Percentiles rank a stretch among this genome's conserved stretches.
phyloP scores from a whole-genome alignment of 2,888 invertebrate species.

The Cosmia pyralina region DNA sequence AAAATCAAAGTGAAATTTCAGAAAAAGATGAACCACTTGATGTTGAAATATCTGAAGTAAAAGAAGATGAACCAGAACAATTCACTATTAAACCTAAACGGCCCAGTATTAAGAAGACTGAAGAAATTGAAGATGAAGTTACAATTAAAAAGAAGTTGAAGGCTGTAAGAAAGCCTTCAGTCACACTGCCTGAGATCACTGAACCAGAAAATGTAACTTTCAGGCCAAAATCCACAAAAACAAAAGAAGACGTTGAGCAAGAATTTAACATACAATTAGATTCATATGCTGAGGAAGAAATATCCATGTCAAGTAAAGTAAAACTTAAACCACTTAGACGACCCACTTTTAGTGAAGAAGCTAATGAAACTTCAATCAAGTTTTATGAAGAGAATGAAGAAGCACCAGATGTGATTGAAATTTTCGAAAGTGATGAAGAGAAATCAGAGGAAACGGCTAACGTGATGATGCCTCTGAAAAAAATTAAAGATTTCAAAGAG shows the following conservation, averaged over 20 bases:
- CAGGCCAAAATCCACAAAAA: slow-evolving; percentile 93
- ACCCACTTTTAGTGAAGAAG: slow-evolving; percentile 94
- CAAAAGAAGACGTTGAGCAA: slow-evolving; percentile 96
- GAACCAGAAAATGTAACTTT: slow-evolving; percentile 95
- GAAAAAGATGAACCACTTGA: slow-evolving; percentile 38
- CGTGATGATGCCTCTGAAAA: slow-evolving; percentile 82
- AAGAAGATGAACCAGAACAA: slow-evolving; percentile 80
- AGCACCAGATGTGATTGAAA: slow-evolving; percentile 84
- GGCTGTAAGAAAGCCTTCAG: slow-evolving; percentile 91
- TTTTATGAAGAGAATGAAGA: slow-evolving; percentile 87
- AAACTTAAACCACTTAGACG: slow-evolving; percentile 94
- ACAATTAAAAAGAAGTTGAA: slow-evolving; percentile 94
- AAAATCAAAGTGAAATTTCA: slow-evolving; percentile 71
- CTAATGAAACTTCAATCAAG: slow-evolving; percentile 93
- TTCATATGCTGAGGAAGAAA: slow-evolving; percentile 96
- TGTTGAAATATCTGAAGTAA: slow-evolving; percentile 66
- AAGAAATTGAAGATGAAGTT: slow-evolving; percentile 91
- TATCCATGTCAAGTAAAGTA: slow-evolving; percentile 95
- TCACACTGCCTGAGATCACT: slow-evolving; percentile 93
- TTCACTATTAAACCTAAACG: slow-evolving; percentile 84
- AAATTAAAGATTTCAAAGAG: slow-evolving; percentile 81
- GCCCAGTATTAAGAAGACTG: slow-evolving; percentile 84
- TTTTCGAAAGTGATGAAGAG: slow-evolving; percentile 86
- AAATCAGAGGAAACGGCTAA: slow-evolving; percentile 82
- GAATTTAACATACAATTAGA: slow-evolving; percentile 96